These are phyloP conservation scores for Neoitamus cyanurus DNA, from an alignment of 2,888 invertebrate genomes.

Conservation along the genomic window DNA sequence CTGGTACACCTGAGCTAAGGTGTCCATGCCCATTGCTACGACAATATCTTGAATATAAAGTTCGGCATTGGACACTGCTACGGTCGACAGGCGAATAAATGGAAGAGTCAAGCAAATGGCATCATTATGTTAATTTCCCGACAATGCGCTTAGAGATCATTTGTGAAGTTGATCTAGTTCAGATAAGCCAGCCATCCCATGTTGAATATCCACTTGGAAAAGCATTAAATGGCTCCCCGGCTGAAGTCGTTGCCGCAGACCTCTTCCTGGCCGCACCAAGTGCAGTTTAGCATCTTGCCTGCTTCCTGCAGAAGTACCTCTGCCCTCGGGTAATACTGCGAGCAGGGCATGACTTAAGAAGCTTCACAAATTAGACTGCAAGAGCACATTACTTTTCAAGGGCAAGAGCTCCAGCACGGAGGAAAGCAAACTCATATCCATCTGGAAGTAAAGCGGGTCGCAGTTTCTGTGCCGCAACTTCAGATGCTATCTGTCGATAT, in stretches of 20 bases:
- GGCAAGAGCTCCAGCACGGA: neutral
- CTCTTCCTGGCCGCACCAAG: neutral
- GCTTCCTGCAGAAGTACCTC: neutral
- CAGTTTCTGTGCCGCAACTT: constrained; percentile 16
- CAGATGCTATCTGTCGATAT: constrained; percentile 31
- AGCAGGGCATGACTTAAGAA: neutral
- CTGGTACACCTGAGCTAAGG: neutral
- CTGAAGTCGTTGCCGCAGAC: neutral
- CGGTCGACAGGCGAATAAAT: neutral
- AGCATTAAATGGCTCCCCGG: neutral
- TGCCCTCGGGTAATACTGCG: neutral
- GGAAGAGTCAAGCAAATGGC: neutral
- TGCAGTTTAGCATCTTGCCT: neutral
- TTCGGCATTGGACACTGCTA: neutral
- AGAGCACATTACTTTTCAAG: neutral
- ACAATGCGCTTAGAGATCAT: constrained; percentile 32
- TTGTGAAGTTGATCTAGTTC: constrained; percentile 26
- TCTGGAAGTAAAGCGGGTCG: neutral
- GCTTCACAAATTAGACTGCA: neutral
- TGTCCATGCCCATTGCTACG: neutral
- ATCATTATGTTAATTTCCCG: constrained; percentile 33
- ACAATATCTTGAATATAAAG: neutral
- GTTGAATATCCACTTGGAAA: constrained; percentile 11
- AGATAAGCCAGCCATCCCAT: neutral
- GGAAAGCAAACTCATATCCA: neutral